A percentile compares a stretch with the other conserved stretches of the same genome.
These are phyloP conservation scores for Betta splendens DNA, from an alignment of 2,797 vertebrate species.

Conservation along the genomic window DNA sequence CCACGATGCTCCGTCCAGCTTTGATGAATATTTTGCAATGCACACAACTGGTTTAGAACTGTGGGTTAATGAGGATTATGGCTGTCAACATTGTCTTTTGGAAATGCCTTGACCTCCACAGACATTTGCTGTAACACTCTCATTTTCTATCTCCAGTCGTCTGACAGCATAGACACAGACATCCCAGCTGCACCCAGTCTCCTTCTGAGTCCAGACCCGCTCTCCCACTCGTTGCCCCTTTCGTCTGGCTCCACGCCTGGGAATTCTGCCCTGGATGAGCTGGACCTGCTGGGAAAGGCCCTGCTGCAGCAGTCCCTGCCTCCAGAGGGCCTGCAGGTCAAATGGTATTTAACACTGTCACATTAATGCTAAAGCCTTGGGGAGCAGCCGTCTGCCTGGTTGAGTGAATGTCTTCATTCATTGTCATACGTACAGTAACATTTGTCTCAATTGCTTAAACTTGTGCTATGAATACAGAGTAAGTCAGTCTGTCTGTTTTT, in stretches of 20 bases:
- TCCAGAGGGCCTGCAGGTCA: constrained; percentile 92
- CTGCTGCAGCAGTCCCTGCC: constrained; percentile 95
- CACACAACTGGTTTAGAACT: not conserved
- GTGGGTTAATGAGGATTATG: not conserved
- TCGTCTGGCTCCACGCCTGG: constrained; percentile 52
- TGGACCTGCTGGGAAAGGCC: constrained; percentile 94
- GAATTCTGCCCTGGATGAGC: constrained; percentile 87
- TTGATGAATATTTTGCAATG: not conserved
- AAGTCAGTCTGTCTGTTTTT: not conserved
- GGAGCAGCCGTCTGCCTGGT: too few relatives aligned
- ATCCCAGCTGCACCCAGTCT: constrained; percentile 66
- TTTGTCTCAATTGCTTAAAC: too few relatives aligned
- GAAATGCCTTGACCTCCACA: too few relatives aligned
- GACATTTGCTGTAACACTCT: too few relatives aligned
- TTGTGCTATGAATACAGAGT: not conserved
- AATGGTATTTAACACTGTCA: constrained; percentile 84
- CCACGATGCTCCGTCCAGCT: not conserved
- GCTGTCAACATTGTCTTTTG: not conserved
- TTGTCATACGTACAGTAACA: too few relatives aligned
- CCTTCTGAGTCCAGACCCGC: constrained; percentile 69
- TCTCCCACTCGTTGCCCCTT: constrained; percentile 44
- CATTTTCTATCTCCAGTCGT: constrained; percentile 82
- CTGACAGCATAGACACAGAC: constrained; percentile 85
- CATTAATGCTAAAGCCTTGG: not conserved
- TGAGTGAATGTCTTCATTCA: too few relatives aligned